A percentile compares a stretch with the other conserved stretches of the same genome.
phyloP scores from a whole-genome alignment of 2,113 vertebrate genomes.

The Ursus arctos region DNA sequence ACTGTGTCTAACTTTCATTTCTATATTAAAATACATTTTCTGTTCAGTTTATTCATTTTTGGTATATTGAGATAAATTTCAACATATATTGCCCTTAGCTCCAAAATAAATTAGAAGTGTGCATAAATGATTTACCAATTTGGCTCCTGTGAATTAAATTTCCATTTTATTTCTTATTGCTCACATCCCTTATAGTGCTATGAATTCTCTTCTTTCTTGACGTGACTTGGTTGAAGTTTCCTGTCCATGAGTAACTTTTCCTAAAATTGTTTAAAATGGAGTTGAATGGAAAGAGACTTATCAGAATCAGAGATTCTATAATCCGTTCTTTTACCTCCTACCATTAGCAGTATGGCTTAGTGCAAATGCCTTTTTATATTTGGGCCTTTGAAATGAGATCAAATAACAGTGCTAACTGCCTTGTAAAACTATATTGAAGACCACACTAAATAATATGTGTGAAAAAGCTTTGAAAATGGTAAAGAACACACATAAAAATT shows the following conservation, averaged over 20 bases:
- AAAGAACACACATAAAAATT: background rate
- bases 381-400: background rate
- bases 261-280: background rate
- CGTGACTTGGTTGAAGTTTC: constrained; percentile 19
- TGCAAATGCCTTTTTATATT: background rate
- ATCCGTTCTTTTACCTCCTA: background rate
- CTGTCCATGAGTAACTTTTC: background rate
- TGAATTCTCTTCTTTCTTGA: background rate
- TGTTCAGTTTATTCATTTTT: background rate
- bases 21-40: constrained; percentile 31
- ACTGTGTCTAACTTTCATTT: background rate
- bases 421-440: background rate
- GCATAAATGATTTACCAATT: constrained; percentile 22
- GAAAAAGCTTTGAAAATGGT: background rate
- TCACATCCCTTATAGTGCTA: background rate
- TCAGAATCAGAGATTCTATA: background rate
- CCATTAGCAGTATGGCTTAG: background rate
- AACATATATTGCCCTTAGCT: background rate
- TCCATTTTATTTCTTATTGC: constrained; percentile 34
- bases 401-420: background rate
- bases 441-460: background rate
- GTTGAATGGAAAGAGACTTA: background rate
- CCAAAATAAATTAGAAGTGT: background rate
- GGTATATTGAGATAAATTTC: constrained; percentile 12
- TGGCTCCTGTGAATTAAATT: background rate